These are phyloP conservation scores for Cryptocheilus praepositus DNA, from an alignment of 2,888 invertebrate genomes.

Conservation along the genomic window DNA sequence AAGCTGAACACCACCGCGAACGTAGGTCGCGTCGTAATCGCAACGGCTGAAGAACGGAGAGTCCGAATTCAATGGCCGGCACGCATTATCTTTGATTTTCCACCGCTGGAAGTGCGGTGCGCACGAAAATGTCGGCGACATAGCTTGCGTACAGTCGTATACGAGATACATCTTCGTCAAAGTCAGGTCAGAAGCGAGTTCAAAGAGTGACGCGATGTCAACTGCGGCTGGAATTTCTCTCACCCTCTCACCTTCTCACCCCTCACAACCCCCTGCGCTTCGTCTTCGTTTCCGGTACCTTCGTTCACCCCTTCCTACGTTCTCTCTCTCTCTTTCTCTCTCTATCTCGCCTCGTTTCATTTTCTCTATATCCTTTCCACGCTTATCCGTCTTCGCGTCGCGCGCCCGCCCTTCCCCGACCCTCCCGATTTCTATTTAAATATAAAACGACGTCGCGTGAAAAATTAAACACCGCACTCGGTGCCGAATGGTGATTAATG, in stretches of 20 bases:
- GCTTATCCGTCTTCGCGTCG: no score
- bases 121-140: no score
- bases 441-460: conserved; percentile 38
- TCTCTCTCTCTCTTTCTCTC: conserved; percentile 12
- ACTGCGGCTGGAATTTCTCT: conserved; percentile 10
- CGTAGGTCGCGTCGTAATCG: no score
- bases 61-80: no score
- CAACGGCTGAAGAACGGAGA: no score
- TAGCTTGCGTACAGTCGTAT: no score
- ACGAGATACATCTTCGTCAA: conserved; percentile 41
- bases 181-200: conserved; percentile 27
- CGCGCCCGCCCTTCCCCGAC: conserved; percentile 1
- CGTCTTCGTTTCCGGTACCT: neutral
- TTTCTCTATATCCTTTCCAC: neutral
- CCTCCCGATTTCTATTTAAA: conserved; percentile 27
- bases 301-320: neutral
- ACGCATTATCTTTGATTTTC: no score
- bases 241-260: conserved; percentile 11
- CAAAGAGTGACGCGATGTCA: conserved; percentile 28
- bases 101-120: no score
- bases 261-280: neutral
- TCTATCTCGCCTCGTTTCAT: no score
- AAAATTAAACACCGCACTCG: conserved; percentile 37
- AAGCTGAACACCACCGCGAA: no score
- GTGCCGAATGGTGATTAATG: conserved; percentile 38